These are phyloP conservation scores for Sicus ferrugineus DNA, from an alignment of 2,888 invertebrate genomes.

Conservation along the genomic window DNA sequence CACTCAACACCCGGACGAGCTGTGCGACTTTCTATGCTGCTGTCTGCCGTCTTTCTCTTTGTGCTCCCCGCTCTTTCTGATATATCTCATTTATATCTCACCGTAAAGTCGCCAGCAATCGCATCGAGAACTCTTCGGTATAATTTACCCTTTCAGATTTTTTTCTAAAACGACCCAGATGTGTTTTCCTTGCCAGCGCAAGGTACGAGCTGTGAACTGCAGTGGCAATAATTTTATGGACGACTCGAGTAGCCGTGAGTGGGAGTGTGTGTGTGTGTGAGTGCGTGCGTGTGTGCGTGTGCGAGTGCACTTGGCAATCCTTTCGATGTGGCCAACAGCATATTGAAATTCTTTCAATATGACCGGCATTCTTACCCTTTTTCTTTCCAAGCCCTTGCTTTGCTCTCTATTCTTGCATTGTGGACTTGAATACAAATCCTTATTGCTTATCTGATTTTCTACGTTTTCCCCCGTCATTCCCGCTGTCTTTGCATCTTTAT, in stretches of 20 bases:
- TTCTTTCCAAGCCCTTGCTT: slow-evolving; percentile 1
- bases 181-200: slow-evolving; percentile 30
- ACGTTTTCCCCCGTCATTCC: no score
- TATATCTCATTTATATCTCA: background rate
- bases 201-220: slow-evolving; percentile 23
- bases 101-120: background rate
- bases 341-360: slow-evolving; percentile 32
- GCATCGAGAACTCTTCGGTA: background rate
- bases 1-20: background rate
- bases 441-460: slow-evolving; percentile 15
- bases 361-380: slow-evolving; percentile 18
- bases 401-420: slow-evolving; percentile 4
- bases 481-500: no score
- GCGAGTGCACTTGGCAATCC: slow-evolving; percentile 24
- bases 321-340: slow-evolving; percentile 29
- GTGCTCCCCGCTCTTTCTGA: background rate
- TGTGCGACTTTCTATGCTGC: background rate
- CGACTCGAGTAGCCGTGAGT: slow-evolving; percentile 17
- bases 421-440: slow-evolving; percentile 6
- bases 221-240: slow-evolving; percentile 32
- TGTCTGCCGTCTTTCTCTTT: background rate
- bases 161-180: slow-evolving; percentile 31
- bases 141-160: slow-evolving; percentile 10
- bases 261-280: slow-evolving; percentile 11
- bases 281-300: slow-evolving; percentile 5